A percentile compares a stretch with the other conserved stretches of the same genome.
Evolutionary conservation across 2,113 vertebrate genomes (phyloP).

Genomic region (Corythoichthys intestinalis): DNA sequence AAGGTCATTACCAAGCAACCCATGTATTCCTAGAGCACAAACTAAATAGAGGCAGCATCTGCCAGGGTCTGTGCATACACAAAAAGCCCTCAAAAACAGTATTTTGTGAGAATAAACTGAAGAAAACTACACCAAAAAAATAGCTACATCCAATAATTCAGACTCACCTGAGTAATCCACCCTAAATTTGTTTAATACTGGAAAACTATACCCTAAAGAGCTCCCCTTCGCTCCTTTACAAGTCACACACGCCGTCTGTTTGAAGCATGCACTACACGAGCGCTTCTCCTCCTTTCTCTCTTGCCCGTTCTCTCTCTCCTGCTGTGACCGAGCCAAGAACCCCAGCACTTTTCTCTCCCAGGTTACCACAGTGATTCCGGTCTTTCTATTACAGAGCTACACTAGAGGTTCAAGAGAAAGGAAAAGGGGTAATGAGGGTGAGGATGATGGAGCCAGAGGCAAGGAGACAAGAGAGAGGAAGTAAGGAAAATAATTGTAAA

Average conservation of each 20-base stretch:
- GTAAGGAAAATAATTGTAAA: constrained; percentile 24
- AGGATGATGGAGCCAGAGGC: constrained; percentile 22
- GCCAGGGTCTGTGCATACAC: neutral
- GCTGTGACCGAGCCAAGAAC: constrained; percentile 41
- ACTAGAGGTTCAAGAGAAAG: constrained; percentile 21
- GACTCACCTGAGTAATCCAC: constrained; percentile 55
- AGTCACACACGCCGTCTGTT: constrained; percentile 43
- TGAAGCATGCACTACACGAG: constrained; percentile 51
- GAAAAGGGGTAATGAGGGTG: constrained; percentile 29
- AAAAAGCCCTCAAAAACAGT: neutral
- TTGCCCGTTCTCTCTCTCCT: constrained; percentile 13
- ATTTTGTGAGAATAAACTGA: constrained; percentile 3
- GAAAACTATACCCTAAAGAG: constrained; percentile 35
- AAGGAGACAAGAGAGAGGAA: constrained; percentile 44
- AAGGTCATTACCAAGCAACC: constrained; percentile 41
- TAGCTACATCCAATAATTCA: constrained; percentile 4
- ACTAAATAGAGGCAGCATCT: neutral
- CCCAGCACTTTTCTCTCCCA: constrained; percentile 51
- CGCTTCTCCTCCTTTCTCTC: constrained; percentile 28
- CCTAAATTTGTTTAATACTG: constrained; percentile 31
- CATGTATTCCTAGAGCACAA: constrained; percentile 21
- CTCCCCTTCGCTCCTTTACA: constrained; percentile 56
- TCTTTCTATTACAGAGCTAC: constrained; percentile 34
- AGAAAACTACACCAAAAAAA: neutral
- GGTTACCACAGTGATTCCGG: constrained; percentile 65